Percentiles rank a stretch among this genome's conserved stretches.
phyloP scores from a whole-genome alignment of 2,888 invertebrate species.

The Dysmachus trigonus region DNA sequence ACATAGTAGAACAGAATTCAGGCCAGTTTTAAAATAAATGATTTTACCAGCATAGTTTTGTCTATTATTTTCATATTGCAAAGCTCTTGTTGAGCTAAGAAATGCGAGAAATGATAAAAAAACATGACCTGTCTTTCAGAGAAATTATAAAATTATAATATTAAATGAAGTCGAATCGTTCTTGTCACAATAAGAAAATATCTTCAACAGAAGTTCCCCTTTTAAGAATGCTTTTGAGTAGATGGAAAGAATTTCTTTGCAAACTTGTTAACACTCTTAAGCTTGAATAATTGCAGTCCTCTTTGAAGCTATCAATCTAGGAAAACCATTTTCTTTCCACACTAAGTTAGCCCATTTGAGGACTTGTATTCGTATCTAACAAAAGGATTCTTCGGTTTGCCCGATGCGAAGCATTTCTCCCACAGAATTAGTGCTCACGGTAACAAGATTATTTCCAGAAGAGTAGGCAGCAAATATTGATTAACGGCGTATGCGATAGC shows the following conservation, averaged over 20 bases:
- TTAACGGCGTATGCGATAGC: not conserved
- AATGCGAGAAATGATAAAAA: too few species aligned
- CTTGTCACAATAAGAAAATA: not conserved
- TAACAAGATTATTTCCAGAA: not conserved
- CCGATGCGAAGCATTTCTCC: not conserved
- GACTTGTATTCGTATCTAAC: not conserved
- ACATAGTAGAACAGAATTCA: too few species aligned
- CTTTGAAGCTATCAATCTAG: not conserved
- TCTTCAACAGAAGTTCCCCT: not conserved
- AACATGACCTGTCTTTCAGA: too few species aligned
- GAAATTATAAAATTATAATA: too few species aligned
- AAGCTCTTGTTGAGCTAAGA: too few species aligned
- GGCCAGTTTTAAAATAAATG: too few species aligned
- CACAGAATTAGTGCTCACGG: not conserved
- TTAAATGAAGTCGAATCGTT: too few species aligned
- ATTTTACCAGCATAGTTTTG: too few species aligned
- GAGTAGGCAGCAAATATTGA: not conserved
- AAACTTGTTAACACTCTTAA: not conserved
- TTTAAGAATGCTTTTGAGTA: not conserved
- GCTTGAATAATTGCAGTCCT: not conserved
- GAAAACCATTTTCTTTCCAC: not conserved
- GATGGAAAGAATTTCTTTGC: not conserved
- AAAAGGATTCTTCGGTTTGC: not conserved
- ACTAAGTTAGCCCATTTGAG: not conserved
- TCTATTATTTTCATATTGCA: too few species aligned